Evolutionary conservation across 2,113 vertebrate genomes (phyloP).

Genomic region (Oncorhynchus clarkii): DNA sequence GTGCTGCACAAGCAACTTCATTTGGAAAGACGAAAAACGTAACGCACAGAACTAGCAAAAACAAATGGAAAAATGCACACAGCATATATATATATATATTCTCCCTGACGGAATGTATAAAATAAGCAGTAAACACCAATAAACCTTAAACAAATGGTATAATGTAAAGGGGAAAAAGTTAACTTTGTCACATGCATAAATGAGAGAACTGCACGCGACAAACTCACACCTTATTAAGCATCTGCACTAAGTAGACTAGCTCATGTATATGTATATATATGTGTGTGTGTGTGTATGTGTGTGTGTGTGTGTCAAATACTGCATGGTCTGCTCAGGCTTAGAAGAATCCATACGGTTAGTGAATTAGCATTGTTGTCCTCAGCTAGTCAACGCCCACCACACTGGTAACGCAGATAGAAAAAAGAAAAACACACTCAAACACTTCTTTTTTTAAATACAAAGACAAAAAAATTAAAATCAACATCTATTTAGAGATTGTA

Average conservation of each 20-base stretch:
- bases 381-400: conserved; percentile 87
- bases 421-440: conserved; percentile 52
- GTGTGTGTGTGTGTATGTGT: conserved; percentile 70
- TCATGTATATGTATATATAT: conserved; percentile 50
- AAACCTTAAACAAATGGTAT: conserved; percentile 88
- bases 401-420: conserved; percentile 81
- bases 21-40: conserved; percentile 72
- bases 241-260: conserved; percentile 96
- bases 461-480: conserved; percentile 75
- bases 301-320: conserved; percentile 90
- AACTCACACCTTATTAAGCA: conserved; percentile 98
- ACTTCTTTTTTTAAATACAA: conserved; percentile 75
- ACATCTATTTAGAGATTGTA: conserved; percentile 89
- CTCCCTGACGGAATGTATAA: conserved; percentile 99
- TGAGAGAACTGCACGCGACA: conserved; percentile 98
- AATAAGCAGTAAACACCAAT: conserved; percentile 95
- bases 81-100: conserved; percentile 79
- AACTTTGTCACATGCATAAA: conserved; percentile 98
- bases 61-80: conserved; percentile 62
- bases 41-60: conserved; percentile 77
- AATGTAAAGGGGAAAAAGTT: conserved; percentile 84
- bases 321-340: conserved; percentile 94
- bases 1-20: conserved; percentile 99
- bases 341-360: conserved; percentile 87
- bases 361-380: conserved; percentile 83